Conservation (phyloP, 1,140 invertebrate species). For the Nylanderia fulva region DNA sequence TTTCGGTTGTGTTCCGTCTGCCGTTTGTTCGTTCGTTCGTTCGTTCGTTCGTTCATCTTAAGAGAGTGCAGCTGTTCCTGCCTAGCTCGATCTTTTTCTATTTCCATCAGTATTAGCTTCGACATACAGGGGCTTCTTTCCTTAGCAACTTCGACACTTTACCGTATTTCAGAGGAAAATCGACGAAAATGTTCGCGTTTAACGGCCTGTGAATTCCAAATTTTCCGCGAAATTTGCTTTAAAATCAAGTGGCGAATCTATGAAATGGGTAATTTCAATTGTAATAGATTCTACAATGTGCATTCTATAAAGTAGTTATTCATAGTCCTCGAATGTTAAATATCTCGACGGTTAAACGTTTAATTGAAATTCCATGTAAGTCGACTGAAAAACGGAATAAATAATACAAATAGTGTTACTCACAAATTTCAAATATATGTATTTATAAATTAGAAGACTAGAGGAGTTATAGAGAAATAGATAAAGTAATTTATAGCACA, state of each 20-base stretch:
- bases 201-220: background rate
- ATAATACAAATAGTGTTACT: no score
- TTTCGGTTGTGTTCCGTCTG: background rate
- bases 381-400: no score
- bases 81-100: constrained; percentile 30
- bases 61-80: constrained; percentile 71
- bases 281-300: background rate
- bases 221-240: background rate
- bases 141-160: constrained; percentile 13
- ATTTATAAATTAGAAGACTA: background rate
- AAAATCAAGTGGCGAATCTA: background rate
- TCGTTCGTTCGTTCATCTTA: constrained; percentile 58
- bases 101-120: constrained; percentile 59
- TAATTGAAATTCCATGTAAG: background rate
- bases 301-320: background rate
- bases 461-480: background rate
- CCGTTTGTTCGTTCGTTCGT: constrained; percentile 37
- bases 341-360: background rate
- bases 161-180: background rate
- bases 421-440: background rate
- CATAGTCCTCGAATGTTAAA: background rate
- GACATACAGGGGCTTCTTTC: background rate
- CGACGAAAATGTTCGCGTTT: background rate
- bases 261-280: background rate
- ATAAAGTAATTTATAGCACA: background rate